These are phyloP conservation scores for Spilarctia lutea DNA, from an alignment of 2,888 invertebrate genomes.

Conservation along the genomic window DNA sequence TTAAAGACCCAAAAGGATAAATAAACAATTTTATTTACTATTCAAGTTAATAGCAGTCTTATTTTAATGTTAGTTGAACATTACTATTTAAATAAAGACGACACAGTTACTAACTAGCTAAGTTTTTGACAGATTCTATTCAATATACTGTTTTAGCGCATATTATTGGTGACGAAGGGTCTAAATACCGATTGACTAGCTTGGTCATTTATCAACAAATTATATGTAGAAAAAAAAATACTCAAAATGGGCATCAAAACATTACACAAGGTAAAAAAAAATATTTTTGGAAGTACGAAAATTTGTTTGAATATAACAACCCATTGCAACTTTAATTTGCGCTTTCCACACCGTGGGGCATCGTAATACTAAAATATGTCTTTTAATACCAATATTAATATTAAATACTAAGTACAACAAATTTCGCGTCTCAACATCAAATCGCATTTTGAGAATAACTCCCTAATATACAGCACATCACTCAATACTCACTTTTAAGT, in stretches of 20 bases:
- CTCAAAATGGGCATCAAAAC: background rate
- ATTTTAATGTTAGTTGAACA: constrained; percentile 67
- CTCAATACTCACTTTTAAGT: constrained; percentile 37
- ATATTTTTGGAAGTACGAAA: background rate
- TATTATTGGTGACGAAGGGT: constrained; percentile 7
- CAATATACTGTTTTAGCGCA: constrained; percentile 13
- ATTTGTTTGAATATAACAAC: background rate
- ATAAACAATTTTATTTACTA: constrained; percentile 78
- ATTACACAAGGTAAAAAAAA: background rate
- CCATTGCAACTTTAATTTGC: constrained; percentile 11
- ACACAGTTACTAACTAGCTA: constrained; percentile 39
- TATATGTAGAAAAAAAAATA: background rate
- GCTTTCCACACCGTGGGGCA: constrained; percentile 13
- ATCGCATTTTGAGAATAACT: constrained; percentile 14
- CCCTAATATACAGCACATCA: constrained; percentile 10
- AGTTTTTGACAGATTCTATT: constrained; percentile 23
- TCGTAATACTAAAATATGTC: constrained; percentile 33
- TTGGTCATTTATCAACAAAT: constrained; percentile 8
- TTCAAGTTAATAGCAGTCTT: constrained; percentile 73
- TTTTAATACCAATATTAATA: constrained; percentile 33
- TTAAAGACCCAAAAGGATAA: constrained; percentile 70
- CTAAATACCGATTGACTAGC: background rate
- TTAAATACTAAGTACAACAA: constrained; percentile 19
- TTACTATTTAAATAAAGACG: constrained; percentile 41
- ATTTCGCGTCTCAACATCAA: constrained; percentile 24